Conservation (phyloP, 2,888 invertebrate genomes). For the Syritta pipiens region DNA sequence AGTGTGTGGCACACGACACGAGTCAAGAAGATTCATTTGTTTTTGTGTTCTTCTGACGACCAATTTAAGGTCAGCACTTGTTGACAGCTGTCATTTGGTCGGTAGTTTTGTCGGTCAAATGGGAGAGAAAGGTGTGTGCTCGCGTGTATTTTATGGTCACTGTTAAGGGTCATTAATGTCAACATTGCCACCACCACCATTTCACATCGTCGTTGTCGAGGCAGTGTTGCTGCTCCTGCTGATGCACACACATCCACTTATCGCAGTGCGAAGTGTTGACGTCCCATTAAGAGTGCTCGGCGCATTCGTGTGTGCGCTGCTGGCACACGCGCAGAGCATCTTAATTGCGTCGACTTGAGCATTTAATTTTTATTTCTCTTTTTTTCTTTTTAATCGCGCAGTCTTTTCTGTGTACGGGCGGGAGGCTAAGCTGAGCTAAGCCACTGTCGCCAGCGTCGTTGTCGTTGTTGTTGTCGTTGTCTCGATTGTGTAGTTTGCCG, state of each 20-base stretch:
- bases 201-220: too few relatives aligned
- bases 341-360: conserved; percentile 62
- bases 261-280: conserved; percentile 30
- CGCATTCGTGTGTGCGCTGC: conserved; percentile 11
- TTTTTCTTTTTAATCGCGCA: background rate
- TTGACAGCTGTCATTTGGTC: conserved; percentile 36
- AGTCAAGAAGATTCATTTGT: background rate
- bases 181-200: conserved; percentile 37
- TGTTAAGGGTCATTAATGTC: conserved; percentile 65
- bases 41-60: conserved; percentile 7
- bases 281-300: conserved; percentile 39
- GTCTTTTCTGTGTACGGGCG: background rate
- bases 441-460: too few relatives aligned
- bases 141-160: conserved; percentile 35
- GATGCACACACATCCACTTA: conserved; percentile 39
- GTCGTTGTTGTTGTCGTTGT: too few relatives aligned
- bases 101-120: background rate
- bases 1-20: conserved; percentile 47
- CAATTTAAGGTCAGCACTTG: conserved; percentile 53
- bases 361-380: conserved; percentile 36
- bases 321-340: conserved; percentile 66
- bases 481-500: conserved; percentile 26
- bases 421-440: conserved; percentile 45
- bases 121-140: background rate
- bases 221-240: too few relatives aligned